These are phyloP conservation scores for Tipula vernalis DNA, from an alignment of 2,888 invertebrate genomes.

Conservation along the genomic window DNA sequence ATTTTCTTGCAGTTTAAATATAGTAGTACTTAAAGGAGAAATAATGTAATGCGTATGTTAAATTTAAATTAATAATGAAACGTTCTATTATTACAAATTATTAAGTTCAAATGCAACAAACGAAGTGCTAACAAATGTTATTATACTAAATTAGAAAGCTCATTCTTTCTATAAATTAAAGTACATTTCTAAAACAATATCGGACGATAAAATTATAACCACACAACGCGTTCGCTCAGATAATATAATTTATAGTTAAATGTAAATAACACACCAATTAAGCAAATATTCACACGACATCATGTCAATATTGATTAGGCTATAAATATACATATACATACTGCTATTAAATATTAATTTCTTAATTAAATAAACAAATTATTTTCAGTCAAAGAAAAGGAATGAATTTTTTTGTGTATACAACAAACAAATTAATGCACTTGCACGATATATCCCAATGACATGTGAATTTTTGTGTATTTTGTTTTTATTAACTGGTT, in stretches of 20 bases:
- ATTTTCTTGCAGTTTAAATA: no score
- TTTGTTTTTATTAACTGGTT: not conserved
- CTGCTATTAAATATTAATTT: not conserved
- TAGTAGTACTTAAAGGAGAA: no score
- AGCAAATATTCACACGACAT: not conserved
- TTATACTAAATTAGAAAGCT: no score
- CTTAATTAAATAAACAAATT: not conserved
- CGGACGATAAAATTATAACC: no score
- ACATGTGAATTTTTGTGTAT: not conserved
- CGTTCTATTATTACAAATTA: no score
- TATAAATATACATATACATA: not conserved
- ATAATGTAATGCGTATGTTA: no score
- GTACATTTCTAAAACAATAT: no score
- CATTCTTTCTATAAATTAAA: no score
- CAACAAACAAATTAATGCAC: not conserved
- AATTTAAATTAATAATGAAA: no score
- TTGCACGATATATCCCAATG: not conserved
- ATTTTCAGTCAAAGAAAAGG: not conserved
- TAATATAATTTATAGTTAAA: not conserved
- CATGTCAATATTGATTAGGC: not conserved
- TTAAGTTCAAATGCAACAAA: no score
- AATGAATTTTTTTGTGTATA: not conserved
- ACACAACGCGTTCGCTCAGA: no score
- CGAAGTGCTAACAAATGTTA: no score
- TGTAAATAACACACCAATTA: not conserved